Evolutionary conservation across 2,113 vertebrate genomes (phyloP), one percentile per base, ranked within the genome.

Genomic region (Blennius ocellaris): DNA sequence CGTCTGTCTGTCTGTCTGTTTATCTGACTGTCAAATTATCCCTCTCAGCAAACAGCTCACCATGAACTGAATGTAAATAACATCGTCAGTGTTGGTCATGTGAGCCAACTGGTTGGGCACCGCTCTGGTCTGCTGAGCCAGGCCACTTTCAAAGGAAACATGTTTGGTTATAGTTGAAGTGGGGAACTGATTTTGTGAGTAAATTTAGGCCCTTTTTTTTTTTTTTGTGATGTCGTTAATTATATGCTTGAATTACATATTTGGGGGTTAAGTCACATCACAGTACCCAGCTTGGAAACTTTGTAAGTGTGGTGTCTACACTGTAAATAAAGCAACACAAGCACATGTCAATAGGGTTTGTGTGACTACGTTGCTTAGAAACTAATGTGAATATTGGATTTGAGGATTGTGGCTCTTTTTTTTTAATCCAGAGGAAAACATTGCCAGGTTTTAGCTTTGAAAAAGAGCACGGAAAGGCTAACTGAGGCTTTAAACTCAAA

Each of bases 21-120:
- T 94, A 94, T 95, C 92, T 92, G 92, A 92, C 93, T 93, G 93
- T 94, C 93, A 94, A 94, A 93, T 94, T 93, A 95, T 93, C 92
- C 92, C 90, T 92, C 92, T 93, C 89, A 74, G 91, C 92, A 94
- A 95, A 95, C 90, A 95, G 87, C 82, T 88, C 87, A 50, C 87
- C 74, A 82, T 81, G 80, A 83, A 80, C 69, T 71, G 69, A 93
- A 91, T 92, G 91, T 92, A 92, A 94, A 94, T 92, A 92, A 86
- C 80, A 85, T 78, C 64, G 80, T 78, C 77, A 40, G 40, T 15
- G 79, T 58, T n/a, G 75, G 89, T 90, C 93, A 92, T 68, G 80
- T 92, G 92, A 90, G 59, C 83, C 60, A 58, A 64, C 86, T 83
- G 72, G 72, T 82, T 7, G 50, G 68, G 21, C 63, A 76, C 62